Evolutionary conservation across 2,797 vertebrate species (phyloP).

Genomic region (Chanos chanos): DNA sequence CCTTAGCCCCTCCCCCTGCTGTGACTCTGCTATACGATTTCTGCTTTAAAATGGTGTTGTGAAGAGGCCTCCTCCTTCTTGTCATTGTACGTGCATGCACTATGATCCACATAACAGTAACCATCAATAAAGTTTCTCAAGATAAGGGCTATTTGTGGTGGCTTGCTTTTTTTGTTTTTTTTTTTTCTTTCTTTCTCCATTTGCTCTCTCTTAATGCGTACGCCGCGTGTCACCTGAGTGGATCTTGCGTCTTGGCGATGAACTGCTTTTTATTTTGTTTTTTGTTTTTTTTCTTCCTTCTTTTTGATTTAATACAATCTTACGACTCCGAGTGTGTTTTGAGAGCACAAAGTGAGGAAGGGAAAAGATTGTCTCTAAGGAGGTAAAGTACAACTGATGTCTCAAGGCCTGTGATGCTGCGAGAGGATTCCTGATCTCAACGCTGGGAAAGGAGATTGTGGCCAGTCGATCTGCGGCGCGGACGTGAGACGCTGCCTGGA

Average conservation of each 20-base stretch:
- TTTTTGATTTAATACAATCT: constrained; percentile 44
- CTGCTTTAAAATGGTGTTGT: constrained; percentile 93
- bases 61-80: constrained; percentile 88
- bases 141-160: constrained; percentile 56
- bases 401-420: constrained; percentile 31
- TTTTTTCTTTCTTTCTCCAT: neutral
- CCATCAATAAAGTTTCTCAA: constrained; percentile 98
- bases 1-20: constrained; percentile 80
- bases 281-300: too few relatives aligned
- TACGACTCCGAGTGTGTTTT: constrained; percentile 44
- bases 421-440: too few relatives aligned
- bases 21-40: constrained; percentile 88
- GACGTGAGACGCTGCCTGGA: too few relatives aligned
- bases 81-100: constrained; percentile 96
- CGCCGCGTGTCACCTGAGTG: neutral
- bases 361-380: constrained; percentile 29
- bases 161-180: constrained; percentile 31
- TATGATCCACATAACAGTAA: constrained; percentile 93
- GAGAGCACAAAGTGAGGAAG: constrained; percentile 35
- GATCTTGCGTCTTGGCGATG: constrained; percentile 35
- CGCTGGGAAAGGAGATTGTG: too few relatives aligned
- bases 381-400: constrained; percentile 44
- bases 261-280: constrained; percentile 34
- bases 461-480: too few relatives aligned
- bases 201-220: neutral